Evolutionary conservation across 2,888 invertebrate species (phyloP).

Genomic region (Lumbricus terrestris): DNA sequence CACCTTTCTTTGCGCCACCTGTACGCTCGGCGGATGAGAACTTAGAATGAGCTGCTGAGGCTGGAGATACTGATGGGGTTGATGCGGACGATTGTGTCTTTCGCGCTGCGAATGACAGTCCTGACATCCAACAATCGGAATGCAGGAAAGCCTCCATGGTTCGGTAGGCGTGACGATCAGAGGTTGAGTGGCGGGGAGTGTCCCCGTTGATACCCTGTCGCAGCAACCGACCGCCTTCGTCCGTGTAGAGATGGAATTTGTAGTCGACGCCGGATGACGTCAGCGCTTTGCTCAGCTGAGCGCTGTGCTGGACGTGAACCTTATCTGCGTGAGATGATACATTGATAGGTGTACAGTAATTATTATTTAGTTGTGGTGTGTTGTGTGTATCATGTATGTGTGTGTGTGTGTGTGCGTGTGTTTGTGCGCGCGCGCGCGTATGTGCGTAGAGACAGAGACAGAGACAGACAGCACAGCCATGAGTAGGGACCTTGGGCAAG

Average conservation of each 20-base stretch:
- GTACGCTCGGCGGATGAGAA: not conserved
- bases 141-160: conserved; percentile 90
- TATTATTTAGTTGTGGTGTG: too few species aligned
- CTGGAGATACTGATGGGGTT: not conserved
- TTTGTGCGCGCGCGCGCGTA: too few species aligned
- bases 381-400: too few species aligned
- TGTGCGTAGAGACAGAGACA: too few species aligned
- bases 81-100: not conserved
- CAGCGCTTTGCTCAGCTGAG: conserved; percentile 82
- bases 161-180: conserved; percentile 73
- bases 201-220: conserved; percentile 70
- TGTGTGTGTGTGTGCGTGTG: too few species aligned
- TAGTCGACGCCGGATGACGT: conserved; percentile 83
- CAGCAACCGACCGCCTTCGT: conserved; percentile 81
- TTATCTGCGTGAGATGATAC: conserved; percentile 67
- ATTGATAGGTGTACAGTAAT: too few species aligned
- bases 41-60: not conserved
- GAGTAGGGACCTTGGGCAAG: too few species aligned
- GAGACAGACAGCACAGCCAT: too few species aligned
- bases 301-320: conserved; percentile 92
- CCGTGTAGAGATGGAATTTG: conserved; percentile 81
- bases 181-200: not conserved
- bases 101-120: not conserved
- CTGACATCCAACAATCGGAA: conserved; percentile 60
- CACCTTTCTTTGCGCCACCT: not conserved